Conservation (phyloP, 2,113 vertebrate species). For the Rousettus leschenaultii region DNA sequence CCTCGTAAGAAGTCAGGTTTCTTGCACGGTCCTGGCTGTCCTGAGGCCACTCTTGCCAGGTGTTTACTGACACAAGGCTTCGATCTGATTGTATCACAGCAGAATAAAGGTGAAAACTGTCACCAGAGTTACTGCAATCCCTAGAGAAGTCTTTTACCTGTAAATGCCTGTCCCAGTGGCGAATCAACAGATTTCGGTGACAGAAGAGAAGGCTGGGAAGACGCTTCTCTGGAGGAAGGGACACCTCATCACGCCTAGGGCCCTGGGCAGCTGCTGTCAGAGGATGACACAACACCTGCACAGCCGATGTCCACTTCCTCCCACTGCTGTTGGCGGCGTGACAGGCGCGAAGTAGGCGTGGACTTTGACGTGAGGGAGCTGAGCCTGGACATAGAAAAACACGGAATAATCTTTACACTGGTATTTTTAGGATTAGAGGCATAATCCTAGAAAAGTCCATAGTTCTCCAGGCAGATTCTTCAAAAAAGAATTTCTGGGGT, state of each 20-base stretch:
- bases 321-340: constrained; percentile 92
- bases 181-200: background rate
- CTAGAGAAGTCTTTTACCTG: constrained; percentile 59
- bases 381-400: constrained; percentile 81
- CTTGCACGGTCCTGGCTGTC: background rate
- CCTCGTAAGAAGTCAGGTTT: background rate
- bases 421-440: background rate
- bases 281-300: constrained; percentile 95
- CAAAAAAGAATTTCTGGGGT: background rate
- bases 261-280: constrained; percentile 79
- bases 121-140: background rate
- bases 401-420: background rate
- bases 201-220: background rate
- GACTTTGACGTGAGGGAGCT: constrained; percentile 94
- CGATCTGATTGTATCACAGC: background rate
- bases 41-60: background rate
- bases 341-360: constrained; percentile 95
- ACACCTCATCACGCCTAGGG: background rate
- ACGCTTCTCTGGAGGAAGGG: background rate
- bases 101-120: background rate
- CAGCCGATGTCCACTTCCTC: constrained; percentile 90
- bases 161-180: constrained; percentile 25
- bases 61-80: background rate
- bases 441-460: background rate
- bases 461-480: background rate